A percentile compares a stretch with the other conserved stretches of the same genome.
These are phyloP conservation scores for Symphodus melops DNA, from an alignment of 2,113 vertebrate genomes.

Conservation along the genomic window DNA sequence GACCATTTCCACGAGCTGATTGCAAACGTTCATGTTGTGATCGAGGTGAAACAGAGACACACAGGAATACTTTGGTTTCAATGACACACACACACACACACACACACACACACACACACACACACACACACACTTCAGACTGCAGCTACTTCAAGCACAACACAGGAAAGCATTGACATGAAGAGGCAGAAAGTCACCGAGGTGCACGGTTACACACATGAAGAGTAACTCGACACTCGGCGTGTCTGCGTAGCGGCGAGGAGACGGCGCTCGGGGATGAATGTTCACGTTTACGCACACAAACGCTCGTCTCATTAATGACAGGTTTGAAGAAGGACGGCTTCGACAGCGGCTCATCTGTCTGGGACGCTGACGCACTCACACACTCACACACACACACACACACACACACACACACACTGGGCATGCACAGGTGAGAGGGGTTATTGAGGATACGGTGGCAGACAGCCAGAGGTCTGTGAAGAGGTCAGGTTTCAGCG, in stretches of 20 bases:
- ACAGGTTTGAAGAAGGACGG: conserved; percentile 26
- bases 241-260: conserved; percentile 32
- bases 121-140: background rate
- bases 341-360: conserved; percentile 32
- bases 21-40: too few relatives aligned
- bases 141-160: conserved; percentile 5
- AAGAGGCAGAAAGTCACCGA: conserved; percentile 27
- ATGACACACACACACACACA: background rate
- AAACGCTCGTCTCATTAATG: conserved; percentile 31
- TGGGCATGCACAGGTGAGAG: conserved; percentile 53
- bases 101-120: background rate
- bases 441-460: conserved; percentile 63
- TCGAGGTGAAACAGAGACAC: too few relatives aligned
- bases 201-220: conserved; percentile 54
- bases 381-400: background rate
- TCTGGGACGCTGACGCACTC: conserved; percentile 24
- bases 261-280: conserved; percentile 15
- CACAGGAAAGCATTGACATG: conserved; percentile 3
- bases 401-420: background rate
- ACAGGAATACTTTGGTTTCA: too few relatives aligned
- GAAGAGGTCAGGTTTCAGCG: conserved; percentile 69
- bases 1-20: too few relatives aligned
- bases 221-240: conserved; percentile 52
- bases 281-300: background rate
- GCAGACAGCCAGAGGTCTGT: conserved; percentile 64